These are phyloP conservation scores for Danio aesculapii DNA, from an alignment of 2,797 vertebrate species.

Conservation along the genomic window DNA sequence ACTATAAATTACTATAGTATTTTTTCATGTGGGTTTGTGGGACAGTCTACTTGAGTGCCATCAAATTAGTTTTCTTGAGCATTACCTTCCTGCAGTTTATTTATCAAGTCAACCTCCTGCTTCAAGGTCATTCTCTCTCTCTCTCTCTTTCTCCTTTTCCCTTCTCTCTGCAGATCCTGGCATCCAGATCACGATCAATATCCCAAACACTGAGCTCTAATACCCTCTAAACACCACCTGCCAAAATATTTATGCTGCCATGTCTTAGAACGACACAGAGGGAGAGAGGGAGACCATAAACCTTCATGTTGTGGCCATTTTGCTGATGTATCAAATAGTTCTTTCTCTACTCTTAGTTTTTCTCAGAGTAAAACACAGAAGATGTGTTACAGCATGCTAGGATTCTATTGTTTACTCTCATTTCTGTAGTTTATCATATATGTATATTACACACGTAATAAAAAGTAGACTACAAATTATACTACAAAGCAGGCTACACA, in stretches of 20 bases:
- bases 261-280: slow-evolving; percentile 60
- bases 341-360: not conserved
- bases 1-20: no score
- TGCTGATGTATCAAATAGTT: not conserved
- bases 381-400: not conserved
- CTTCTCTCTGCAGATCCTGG: slow-evolving; percentile 65
- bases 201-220: slow-evolving; percentile 68
- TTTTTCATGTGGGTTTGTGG: not conserved
- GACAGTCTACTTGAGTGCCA: slow-evolving; percentile 39
- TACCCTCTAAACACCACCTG: slow-evolving; percentile 72
- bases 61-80: slow-evolving; percentile 52
- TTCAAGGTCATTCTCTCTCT: slow-evolving; percentile 69
- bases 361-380: not conserved
- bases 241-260: slow-evolving; percentile 72
- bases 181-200: slow-evolving; percentile 67
- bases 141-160: slow-evolving; percentile 40
- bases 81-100: slow-evolving; percentile 65
- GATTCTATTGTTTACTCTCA: not conserved
- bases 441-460: not conserved
- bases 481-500: no score
- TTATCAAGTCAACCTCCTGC: slow-evolving; percentile 66
- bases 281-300: slow-evolving; percentile 20
- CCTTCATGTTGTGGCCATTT: not conserved
- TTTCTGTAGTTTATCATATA: not conserved
- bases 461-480: no score